Conservation (phyloP, 2,888 invertebrate genomes). For the Zygaena filipendulae region DNA sequence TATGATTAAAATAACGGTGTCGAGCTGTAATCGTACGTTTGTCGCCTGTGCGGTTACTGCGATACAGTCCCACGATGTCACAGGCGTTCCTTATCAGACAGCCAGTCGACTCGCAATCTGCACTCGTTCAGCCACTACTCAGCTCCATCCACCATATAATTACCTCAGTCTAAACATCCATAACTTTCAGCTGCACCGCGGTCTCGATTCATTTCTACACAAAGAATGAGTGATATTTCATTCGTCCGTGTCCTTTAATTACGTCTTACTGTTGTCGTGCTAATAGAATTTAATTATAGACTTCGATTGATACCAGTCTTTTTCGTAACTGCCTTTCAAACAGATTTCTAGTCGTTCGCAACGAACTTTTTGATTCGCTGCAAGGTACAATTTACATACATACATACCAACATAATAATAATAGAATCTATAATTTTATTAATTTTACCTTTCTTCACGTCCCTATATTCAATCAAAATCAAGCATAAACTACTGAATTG, state of each 20-base stretch:
- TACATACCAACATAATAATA: no score
- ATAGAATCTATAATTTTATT: no score
- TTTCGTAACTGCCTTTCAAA: constrained; percentile 22
- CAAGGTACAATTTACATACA: no score
- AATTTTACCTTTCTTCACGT: no score
- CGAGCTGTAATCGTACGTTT: constrained; percentile 50
- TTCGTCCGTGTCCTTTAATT: constrained; percentile 49
- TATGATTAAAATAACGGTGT: no score
- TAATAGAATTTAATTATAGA: constrained; percentile 62
- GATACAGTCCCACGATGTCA: no score
- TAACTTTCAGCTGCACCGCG: constrained; percentile 31
- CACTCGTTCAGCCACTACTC: constrained; percentile 24
- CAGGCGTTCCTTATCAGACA: constrained; percentile 35
- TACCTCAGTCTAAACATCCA: constrained; percentile 53
- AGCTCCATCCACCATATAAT: constrained; percentile 36
- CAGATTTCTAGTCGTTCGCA: constrained; percentile 23
- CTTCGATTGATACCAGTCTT: constrained; percentile 25
- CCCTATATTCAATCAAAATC: no score
- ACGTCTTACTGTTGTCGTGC: constrained; percentile 42
- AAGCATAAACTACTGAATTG: no score
- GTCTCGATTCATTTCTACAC: constrained; percentile 39
- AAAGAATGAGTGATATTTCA: constrained; percentile 59
- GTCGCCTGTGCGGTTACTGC: no score
- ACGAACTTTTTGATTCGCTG: background rate
- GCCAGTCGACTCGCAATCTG: constrained; percentile 20